Evolutionary conservation across 2,113 vertebrate species (phyloP).

Genomic region (Castor canadensis): DNA sequence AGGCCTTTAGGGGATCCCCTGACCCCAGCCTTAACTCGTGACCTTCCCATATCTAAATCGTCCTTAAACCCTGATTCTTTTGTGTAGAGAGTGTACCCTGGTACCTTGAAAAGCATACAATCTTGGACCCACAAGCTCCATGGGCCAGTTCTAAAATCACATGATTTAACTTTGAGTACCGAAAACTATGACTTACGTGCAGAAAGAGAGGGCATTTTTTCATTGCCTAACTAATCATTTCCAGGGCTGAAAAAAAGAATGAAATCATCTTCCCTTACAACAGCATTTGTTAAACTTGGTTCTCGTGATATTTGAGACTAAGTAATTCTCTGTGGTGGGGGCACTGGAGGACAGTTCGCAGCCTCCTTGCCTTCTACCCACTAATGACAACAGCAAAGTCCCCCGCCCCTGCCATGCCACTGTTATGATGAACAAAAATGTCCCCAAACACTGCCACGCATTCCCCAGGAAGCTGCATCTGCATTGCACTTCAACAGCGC

Average conservation of each 20-base stretch:
- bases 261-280: neutral
- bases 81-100: neutral
- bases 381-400: too few relatives aligned
- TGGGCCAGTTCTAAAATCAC: neutral
- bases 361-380: too few relatives aligned
- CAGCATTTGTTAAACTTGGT: accelerated
- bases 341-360: neutral
- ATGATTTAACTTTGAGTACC: neutral
- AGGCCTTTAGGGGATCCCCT: neutral
- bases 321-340: neutral
- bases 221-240: neutral
- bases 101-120: neutral
- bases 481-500: neutral
- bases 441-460: neutral
- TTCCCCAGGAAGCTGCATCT: too few relatives aligned
- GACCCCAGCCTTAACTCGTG: neutral
- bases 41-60: neutral
- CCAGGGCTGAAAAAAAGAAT: neutral
- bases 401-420: accelerated
- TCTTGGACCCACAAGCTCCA: neutral
- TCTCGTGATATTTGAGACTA: accelerated
- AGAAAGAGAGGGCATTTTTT: neutral
- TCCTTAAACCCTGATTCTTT: neutral
- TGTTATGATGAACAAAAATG: neutral
- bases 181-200: neutral